These are phyloP conservation scores for Spodoptera litura DNA, from an alignment of 1,140 invertebrate species.

Conservation along the genomic window DNA sequence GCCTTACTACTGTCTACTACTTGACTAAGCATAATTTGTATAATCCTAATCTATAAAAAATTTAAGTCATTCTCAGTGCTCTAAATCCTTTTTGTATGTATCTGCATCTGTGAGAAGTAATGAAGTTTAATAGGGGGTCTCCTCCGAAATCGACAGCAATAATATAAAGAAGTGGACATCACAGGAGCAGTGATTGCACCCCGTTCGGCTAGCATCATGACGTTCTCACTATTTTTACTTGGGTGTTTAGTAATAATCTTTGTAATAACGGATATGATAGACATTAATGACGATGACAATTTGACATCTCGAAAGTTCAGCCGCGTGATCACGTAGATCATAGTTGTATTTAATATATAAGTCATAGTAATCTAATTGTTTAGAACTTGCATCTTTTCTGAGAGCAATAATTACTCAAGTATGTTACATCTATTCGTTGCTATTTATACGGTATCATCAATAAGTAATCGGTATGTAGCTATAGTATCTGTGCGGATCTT, in stretches of 20 bases:
- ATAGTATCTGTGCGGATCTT: not conserved
- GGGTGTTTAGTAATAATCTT: conserved; percentile 38
- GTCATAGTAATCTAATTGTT: conserved; percentile 28
- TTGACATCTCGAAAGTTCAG: conserved; percentile 31
- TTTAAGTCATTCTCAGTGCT: too few relatives aligned
- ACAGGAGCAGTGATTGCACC: conserved; percentile 22
- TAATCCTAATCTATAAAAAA: too few relatives aligned
- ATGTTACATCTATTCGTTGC: conserved; percentile 24
- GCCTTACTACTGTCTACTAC: too few relatives aligned
- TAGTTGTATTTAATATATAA: conserved; percentile 15
- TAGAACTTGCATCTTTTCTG: conserved; percentile 18
- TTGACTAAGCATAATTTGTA: too few relatives aligned
- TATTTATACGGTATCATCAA: conserved; percentile 22
- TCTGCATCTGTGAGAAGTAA: too few relatives aligned
- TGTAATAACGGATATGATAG: conserved; percentile 21
- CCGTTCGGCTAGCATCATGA: conserved; percentile 5
- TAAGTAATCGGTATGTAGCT: conserved; percentile 11
- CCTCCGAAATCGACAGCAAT: too few relatives aligned
- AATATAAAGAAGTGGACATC: too few relatives aligned
- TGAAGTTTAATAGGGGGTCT: too few relatives aligned
- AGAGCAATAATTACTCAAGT: conserved; percentile 42
- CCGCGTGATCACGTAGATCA: conserved; percentile 1
- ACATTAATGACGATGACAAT: conserved; percentile 34
- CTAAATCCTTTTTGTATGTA: too few relatives aligned
- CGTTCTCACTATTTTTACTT: conserved; percentile 29